phyloP scores from a whole-genome alignment of 2,113 vertebrate species.

The Daubentonia madagascariensis region DNA sequence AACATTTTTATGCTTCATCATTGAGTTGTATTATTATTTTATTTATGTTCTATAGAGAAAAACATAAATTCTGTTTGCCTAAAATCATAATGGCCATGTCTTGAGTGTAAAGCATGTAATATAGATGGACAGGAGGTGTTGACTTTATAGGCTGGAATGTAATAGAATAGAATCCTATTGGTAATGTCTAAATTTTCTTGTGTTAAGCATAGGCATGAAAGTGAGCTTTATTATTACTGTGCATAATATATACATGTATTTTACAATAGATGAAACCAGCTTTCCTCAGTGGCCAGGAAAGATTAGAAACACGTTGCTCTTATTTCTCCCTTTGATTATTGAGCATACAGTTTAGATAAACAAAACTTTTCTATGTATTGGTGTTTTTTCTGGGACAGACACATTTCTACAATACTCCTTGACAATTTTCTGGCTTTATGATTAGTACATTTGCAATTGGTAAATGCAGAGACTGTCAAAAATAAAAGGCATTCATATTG shows the following conservation, averaged over 20 bases:
- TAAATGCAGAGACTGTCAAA: slow-evolving; percentile 28
- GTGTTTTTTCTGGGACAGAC: background rate
- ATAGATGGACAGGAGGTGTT: rapidly evolving
- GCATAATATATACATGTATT: background rate
- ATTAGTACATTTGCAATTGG: background rate
- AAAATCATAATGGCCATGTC: background rate
- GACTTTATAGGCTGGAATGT: background rate
- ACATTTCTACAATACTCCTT: background rate
- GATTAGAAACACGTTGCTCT: background rate
- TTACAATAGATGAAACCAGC: background rate
- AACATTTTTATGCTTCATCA: background rate
- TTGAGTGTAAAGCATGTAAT: background rate
- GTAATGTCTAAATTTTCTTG: background rate
- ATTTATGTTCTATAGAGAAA: background rate
- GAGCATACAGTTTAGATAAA: background rate
- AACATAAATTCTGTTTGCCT: background rate
- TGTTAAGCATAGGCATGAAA: background rate
- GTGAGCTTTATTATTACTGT: background rate
- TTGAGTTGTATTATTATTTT: background rate
- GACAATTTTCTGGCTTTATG: slow-evolving; percentile 5
- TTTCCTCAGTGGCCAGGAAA: background rate
- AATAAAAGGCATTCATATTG: background rate
- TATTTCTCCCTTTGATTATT: background rate
- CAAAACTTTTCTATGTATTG: background rate
- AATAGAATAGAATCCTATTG: background rate